Evolutionary conservation across 2,797 vertebrate species (phyloP).

Genomic region (Macropus fuliginosus): DNA sequence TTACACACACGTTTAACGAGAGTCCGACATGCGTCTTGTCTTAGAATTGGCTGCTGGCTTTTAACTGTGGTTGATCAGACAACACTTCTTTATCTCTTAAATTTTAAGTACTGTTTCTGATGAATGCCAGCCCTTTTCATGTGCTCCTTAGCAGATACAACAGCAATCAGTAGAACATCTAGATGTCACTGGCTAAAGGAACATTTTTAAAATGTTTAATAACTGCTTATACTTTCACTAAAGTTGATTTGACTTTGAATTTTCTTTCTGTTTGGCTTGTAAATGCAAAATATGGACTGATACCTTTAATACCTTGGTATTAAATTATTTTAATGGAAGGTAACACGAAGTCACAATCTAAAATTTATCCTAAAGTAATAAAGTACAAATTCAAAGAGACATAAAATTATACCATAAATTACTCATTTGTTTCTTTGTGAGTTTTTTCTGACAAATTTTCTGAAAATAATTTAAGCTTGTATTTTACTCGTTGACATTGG

Average conservation of each 20-base stretch:
- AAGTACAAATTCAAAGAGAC: conserved; percentile 67
- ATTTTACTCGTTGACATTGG: neutral
- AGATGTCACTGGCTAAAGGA: conserved; percentile 62
- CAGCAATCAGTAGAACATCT: conserved; percentile 67
- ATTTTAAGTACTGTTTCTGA: conserved; percentile 79
- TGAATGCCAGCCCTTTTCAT: conserved; percentile 72
- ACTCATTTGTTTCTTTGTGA: neutral
- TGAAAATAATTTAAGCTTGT: conserved; percentile 60
- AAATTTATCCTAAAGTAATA: conserved; percentile 71
- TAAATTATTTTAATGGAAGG: conserved; percentile 54
- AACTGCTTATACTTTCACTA: conserved; percentile 52
- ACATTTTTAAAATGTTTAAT: conserved; percentile 24
- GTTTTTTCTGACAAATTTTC: conserved; percentile 40
- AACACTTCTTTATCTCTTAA: conserved; percentile 77
- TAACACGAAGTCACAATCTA: conserved; percentile 74
- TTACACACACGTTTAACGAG: conserved; percentile 61
- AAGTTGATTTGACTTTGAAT: conserved; percentile 37
- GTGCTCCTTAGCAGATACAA: conserved; percentile 65
- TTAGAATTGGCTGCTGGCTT: conserved; percentile 72
- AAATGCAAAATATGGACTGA: conserved; percentile 47
- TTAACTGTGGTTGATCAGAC: conserved; percentile 79
- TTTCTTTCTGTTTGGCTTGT: conserved; percentile 55
- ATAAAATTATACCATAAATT: neutral
- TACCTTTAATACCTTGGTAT: neutral
- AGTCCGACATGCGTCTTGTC: conserved; percentile 67